Percentiles rank a stretch among this genome's conserved stretches.
phyloP scores from a whole-genome alignment of 1,140 invertebrate species.

The Aradophagus sp. region DNA sequence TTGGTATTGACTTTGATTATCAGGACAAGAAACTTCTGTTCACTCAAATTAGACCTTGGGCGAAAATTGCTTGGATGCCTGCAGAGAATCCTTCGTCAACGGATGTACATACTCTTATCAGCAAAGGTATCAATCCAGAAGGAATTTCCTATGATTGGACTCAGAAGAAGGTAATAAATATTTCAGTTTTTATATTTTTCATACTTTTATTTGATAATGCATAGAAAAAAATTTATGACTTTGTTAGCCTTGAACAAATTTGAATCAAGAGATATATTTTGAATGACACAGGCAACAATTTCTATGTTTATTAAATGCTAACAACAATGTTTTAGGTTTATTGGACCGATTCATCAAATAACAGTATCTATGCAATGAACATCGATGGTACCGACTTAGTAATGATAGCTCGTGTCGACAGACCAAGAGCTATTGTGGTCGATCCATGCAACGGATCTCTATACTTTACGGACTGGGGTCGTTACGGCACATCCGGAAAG shows the following conservation, averaged over 20 bases:
- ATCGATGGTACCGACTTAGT: slow-evolving; percentile 90
- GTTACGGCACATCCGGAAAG: slow-evolving; percentile 93
- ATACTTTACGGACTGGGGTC: slow-evolving; percentile 95
- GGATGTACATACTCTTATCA: slow-evolving; percentile 84
- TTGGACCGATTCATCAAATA: slow-evolving; percentile 96
- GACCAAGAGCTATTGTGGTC: slow-evolving; percentile 95
- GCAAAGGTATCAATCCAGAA: slow-evolving; percentile 92
- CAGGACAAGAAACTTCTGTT: slow-evolving; percentile 90
- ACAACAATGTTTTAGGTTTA: slow-evolving; percentile 82
- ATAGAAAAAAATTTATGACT: neutral
- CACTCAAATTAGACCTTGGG: slow-evolving; percentile 93
- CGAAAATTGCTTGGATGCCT: slow-evolving; percentile 87
- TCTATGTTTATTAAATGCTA: too few relatives aligned
- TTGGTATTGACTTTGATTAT: slow-evolving; percentile 97
- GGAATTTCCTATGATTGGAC: slow-evolving; percentile 98
- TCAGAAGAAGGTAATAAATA: slow-evolving; percentile 81
- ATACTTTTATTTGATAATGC: neutral
- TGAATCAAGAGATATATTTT: too few relatives aligned
- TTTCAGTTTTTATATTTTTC: neutral
- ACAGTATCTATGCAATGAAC: slow-evolving; percentile 96
- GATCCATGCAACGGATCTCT: slow-evolving; percentile 96
- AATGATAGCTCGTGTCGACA: slow-evolving; percentile 93
- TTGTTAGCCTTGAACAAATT: too few relatives aligned
- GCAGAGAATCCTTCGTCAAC: slow-evolving; percentile 79
- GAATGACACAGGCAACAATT: too few relatives aligned